Evolutionary conservation across 1,140 invertebrate genomes (phyloP).

Genomic region (Cyrtorhinus lividipennis): DNA sequence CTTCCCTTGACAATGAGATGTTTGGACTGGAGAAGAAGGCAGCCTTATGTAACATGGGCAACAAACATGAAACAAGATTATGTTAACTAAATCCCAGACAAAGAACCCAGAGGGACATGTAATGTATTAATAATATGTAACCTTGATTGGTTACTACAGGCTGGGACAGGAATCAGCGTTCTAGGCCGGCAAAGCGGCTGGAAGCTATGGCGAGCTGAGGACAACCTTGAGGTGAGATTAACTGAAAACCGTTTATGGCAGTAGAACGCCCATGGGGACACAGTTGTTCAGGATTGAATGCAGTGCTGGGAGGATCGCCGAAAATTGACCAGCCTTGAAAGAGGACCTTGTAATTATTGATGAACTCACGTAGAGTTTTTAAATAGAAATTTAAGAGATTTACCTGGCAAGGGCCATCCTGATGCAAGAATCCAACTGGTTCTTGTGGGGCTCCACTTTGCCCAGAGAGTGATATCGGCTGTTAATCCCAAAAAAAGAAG

Average conservation of each 20-base stretch:
- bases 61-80: too few species aligned
- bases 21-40: too few species aligned
- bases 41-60: not conserved
- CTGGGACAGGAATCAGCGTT: not conserved
- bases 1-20: not conserved
- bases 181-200: not conserved
- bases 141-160: not conserved
- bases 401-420: slow-evolving; percentile 23
- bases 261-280: too few species aligned
- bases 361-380: not conserved
- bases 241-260: too few species aligned
- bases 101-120: too few species aligned
- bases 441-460: slow-evolving; percentile 23
- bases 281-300: too few species aligned
- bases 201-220: not conserved
- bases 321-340: too few species aligned
- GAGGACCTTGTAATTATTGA: not conserved
- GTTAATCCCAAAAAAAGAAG: slow-evolving; percentile 11
- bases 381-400: slow-evolving; percentile 1
- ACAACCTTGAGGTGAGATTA: not conserved
- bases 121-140: too few species aligned
- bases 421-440: slow-evolving; percentile 22
- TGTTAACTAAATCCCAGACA: too few species aligned
- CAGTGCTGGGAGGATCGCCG: too few species aligned
- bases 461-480: not conserved